phyloP scores from a whole-genome alignment of 2,113 vertebrate species.

The Toxotes chatareus region DNA sequence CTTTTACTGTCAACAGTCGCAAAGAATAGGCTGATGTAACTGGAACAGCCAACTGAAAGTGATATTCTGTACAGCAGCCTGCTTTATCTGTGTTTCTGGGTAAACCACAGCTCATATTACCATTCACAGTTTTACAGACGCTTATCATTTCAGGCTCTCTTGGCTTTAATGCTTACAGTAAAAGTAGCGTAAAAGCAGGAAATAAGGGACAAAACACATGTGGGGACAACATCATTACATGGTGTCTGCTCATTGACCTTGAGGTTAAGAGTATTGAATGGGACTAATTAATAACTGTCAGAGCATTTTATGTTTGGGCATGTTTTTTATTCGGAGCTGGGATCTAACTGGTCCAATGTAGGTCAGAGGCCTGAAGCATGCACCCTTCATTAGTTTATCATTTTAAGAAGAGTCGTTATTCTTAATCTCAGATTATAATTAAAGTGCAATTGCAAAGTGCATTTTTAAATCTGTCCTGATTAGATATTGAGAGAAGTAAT shows the following conservation, averaged over 20 bases:
- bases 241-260: conserved; percentile 80
- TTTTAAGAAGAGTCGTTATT: conserved; percentile 68
- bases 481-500: conserved; percentile 66
- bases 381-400: conserved; percentile 72
- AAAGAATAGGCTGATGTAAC: conserved; percentile 48
- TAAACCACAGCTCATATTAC: conserved; percentile 57
- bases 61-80: conserved; percentile 42
- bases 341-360: conserved; percentile 73
- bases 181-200: conserved; percentile 42
- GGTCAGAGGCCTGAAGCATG: conserved; percentile 76
- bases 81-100: conserved; percentile 65
- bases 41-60: conserved; percentile 52
- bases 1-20: conserved; percentile 52
- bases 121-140: conserved; percentile 38
- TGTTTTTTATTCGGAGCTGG: conserved; percentile 67
- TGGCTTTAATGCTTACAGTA: conserved; percentile 53
- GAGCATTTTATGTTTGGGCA: conserved; percentile 69
- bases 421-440: conserved; percentile 76
- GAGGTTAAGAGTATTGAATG: conserved; percentile 81
- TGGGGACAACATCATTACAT: conserved; percentile 76
- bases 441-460: conserved; percentile 56
- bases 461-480: conserved; percentile 72
- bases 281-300: conserved; percentile 84
- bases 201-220: conserved; percentile 60
- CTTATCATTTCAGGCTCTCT: conserved; percentile 57